Evolutionary conservation across 2,113 vertebrate genomes (phyloP), one percentile per base, ranked within the genome.

Genomic region (Podarcis muralis): DNA sequence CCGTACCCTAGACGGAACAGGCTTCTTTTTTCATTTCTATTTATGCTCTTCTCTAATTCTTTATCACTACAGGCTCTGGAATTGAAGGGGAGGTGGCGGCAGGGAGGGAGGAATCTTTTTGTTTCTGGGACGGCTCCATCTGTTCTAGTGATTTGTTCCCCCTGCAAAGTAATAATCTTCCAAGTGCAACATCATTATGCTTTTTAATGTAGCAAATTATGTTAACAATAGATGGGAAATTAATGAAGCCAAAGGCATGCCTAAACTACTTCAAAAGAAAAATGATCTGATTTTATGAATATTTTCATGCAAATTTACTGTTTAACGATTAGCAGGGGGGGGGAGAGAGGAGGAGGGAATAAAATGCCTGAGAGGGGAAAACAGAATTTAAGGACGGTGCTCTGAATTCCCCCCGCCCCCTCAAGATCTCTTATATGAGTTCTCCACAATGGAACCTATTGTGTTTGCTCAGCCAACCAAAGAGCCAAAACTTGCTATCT

Each of bases 151-250:
- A 79, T 78, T 79, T 79, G 75, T 79, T 71, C 77, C 22, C 35
- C 57, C 37, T 12, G 77, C 20, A 78, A 91, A 94, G n/a, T 53
- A 83, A 89, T 87, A 90, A 89, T 80, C 20, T n/a, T 89, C 23
- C 89, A 27, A 0, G 0, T 78, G 43, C 72, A 43, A 18, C 57
- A 85, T 78, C 0, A 76, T 27, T 69, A 37, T 79, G 20, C 1
- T 90, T 84, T 87, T 37, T 90, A 65, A 57, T 89, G 62, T 1
- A 89, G 6, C 18, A 87, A 84, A 78, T 88, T 92, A 86, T 57
- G 66, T 57, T 75, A 91, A 89, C 62, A 87, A 78, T 13, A 57
- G 35, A 30, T 1, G 43, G 12, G 72, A 77, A 71, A 43, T 32
- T 32, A 25, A 35, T 88, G 84, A 92, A 48, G 40, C 48, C 82